Evolutionary conservation across 2,888 invertebrate genomes (phyloP).

Genomic region (Synergus umbraculus): DNA sequence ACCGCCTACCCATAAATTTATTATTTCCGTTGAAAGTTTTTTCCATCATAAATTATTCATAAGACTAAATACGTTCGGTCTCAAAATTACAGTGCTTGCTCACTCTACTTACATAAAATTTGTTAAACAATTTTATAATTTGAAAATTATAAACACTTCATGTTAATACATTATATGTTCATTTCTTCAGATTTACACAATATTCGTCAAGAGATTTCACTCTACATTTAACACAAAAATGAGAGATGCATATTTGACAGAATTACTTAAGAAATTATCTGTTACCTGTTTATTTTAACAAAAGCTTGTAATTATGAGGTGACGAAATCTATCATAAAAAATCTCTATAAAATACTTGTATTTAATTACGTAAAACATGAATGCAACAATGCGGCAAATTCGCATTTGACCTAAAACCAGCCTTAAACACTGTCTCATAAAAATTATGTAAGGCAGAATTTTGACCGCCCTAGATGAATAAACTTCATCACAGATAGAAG

Average conservation of each 20-base stretch:
- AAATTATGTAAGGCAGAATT: conserved; percentile 10
- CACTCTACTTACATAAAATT: not conserved
- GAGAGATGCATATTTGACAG: too few relatives aligned
- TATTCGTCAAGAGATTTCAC: not conserved
- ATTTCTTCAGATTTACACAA: not conserved
- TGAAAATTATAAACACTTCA: not conserved
- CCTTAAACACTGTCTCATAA: not conserved
- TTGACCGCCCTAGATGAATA: conserved; percentile 11
- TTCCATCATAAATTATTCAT: not conserved
- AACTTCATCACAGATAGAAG: not conserved
- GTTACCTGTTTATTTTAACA: not conserved
- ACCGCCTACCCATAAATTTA: not conserved
- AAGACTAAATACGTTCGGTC: not conserved
- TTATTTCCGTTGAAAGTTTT: not conserved
- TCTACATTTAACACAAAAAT: too few relatives aligned
- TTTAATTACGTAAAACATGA: not conserved
- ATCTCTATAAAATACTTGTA: not conserved
- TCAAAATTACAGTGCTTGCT: not conserved
- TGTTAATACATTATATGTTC: not conserved
- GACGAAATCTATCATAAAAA: not conserved
- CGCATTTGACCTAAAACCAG: conserved; percentile 4
- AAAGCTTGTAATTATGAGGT: not conserved
- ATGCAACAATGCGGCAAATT: not conserved
- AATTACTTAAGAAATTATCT: too few relatives aligned
- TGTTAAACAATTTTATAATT: not conserved